Base-by-base conservation (phyloP, 2,113 vertebrate genomes). In the Embiotoca jacksoni region DNA sequence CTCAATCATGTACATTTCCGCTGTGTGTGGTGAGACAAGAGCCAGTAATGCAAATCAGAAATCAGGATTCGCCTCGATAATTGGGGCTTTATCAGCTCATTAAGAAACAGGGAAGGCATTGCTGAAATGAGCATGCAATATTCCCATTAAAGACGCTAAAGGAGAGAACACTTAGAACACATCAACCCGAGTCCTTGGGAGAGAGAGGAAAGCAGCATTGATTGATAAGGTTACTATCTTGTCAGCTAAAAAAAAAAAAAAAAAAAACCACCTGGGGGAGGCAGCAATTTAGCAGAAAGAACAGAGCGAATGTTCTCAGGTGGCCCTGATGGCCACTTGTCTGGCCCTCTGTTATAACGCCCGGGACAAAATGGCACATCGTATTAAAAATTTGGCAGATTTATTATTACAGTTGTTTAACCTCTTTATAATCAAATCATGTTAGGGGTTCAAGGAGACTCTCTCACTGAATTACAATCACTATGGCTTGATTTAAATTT, bases 381-480 rank as follows among this genome's bases (percentile, higher is more conserved):
- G 80, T 88, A 86, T 90, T 87, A 89, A 78, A 86, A 75, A 68
- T 49, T 36, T 88, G 91, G 91, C 91, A 91, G 89, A 92, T 93
- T 92, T 91, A 92, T 92, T 88, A 88, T 92, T 89, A 89, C 84
- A 81, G 87, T 87, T 92, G 80, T 89, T 92, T 92, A 89, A 93
- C 93, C 91, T 92, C 76, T 83, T 83, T 57, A 81, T 88, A 83
- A 91, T 90, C 77, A 86, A 89, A 89, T 90, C 83, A 61, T 83
- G 67, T 70, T 60, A 52, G 72, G 83, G 78, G 85, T 87, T 91
- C 85, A 92, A 89, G 88, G 90, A 91, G 80, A 90, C 74, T 52
- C 73, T 81, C 59, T 78, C 16, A 33, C 54, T 89, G 85, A 86
- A 90, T 80, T 81, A 75, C 83, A 89, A 89, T 90, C 81, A 77